Percentiles rank a stretch among this genome's conserved stretches.
Evolutionary conservation across 2,888 invertebrate genomes (phyloP).

Genomic region (Anorthoa munda): DNA sequence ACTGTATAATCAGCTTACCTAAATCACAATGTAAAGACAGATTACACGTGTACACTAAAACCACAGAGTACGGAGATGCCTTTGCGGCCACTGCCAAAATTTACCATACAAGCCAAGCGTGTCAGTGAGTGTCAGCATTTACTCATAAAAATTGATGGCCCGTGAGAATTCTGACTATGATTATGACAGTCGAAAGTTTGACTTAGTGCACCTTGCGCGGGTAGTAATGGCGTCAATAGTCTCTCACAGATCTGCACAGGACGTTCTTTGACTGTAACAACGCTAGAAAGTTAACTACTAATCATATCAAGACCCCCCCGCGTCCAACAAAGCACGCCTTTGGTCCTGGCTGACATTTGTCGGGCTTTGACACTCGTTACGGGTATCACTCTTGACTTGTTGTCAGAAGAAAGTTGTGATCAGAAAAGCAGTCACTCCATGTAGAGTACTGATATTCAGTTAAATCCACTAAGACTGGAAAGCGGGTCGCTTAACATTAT

Average conservation of each 20-base stretch:
- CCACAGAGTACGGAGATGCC: neutral
- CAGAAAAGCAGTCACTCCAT: too few species aligned
- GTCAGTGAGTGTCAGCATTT: neutral
- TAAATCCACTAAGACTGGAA: neutral
- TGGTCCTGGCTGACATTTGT: neutral
- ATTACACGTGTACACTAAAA: constrained; percentile 45
- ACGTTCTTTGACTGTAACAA: too few species aligned
- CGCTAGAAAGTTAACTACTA: too few species aligned
- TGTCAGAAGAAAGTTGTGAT: too few species aligned
- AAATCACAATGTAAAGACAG: constrained; percentile 62
- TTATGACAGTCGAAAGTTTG: neutral
- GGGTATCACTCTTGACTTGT: neutral
- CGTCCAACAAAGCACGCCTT: neutral
- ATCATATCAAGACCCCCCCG: neutral
- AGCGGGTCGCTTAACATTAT: neutral
- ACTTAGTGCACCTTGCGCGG: neutral
- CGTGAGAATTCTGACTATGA: neutral
- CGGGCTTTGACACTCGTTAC: neutral
- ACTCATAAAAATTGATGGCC: neutral
- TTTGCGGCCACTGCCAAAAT: neutral
- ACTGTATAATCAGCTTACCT: constrained; percentile 60
- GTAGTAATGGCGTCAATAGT: too few species aligned
- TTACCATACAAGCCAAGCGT: neutral
- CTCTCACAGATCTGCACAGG: too few species aligned
- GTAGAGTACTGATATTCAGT: neutral